These are phyloP conservation scores for Mellivora capensis DNA, from an alignment of 2,113 vertebrate genomes.

Conservation along the genomic window DNA sequence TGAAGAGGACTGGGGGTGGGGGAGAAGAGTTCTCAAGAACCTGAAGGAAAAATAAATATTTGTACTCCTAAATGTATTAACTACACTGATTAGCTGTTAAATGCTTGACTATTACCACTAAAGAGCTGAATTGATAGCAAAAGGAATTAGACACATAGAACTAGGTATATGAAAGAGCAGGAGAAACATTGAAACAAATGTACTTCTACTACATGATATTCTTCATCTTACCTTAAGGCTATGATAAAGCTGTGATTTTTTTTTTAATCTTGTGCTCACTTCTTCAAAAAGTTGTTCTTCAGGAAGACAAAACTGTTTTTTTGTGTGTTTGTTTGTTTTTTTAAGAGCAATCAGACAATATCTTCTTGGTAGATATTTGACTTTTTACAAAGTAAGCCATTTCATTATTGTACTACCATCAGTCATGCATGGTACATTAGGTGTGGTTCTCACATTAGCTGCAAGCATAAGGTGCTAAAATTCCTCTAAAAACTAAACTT, in stretches of 20 bases:
- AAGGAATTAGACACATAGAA: background rate
- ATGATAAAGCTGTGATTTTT: background rate
- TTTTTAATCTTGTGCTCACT: background rate
- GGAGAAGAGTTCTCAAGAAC: background rate
- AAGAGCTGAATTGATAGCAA: background rate
- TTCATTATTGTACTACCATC: background rate
- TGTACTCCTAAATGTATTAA: constrained; percentile 23
- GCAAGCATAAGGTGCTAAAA: background rate
- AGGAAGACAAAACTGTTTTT: background rate
- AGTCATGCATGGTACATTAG: fast-evolving
- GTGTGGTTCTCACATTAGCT: background rate
- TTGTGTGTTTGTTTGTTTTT: too few relatives aligned
- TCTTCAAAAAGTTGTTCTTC: background rate
- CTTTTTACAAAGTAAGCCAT: background rate
- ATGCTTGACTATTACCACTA: background rate
- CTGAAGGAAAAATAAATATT: fast-evolving
- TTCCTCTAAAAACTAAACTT: background rate
- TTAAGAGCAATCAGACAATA: background rate
- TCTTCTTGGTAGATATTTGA: background rate
- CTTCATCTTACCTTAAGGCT: background rate
- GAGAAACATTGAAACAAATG: background rate
- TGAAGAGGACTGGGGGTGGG: background rate
- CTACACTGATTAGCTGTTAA: background rate
- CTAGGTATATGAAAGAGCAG: background rate
- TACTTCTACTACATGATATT: background rate